Evolutionary conservation across 1,140 invertebrate genomes (phyloP), one percentile per base, ranked within the genome.

Genomic region (Pentalonia nigronervosa): DNA sequence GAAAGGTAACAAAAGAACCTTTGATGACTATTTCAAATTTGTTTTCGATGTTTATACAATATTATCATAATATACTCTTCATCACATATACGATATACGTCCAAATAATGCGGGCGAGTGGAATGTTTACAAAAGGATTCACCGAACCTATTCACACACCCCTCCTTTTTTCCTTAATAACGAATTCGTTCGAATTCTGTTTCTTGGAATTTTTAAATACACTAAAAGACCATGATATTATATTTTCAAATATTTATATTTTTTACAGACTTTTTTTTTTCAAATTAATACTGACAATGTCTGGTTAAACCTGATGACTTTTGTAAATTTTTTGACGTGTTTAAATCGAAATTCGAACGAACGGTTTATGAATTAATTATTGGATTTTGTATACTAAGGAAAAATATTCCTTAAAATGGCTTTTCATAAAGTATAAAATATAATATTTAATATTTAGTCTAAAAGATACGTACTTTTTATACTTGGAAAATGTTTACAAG

Each of bases 1-100:
- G 34, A 83, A 83, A 36, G 34, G 34, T 36, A 83, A 36, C n/a
- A 83, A 83, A 83, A 83, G 34, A 36, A 83, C 76, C 76, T 83
- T 83, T 83, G 76, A 83, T 83, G 76, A 36, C 76, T 83, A 76
- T 76, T 83, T 36, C 76, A 83, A 36, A 83, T 83, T 83, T 83
- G 76, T 83, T 83, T 83, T 83, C 34, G 34, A 83, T 83, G 34
- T 83, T 83, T 83, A 34, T 76, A 76, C n/a, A 76, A 76, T 34
- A 76, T 76, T 76, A 76, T 76, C 60, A 76, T 76, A 76, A 36
- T 36, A 83, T 83, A 36, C 34, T 83, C 8, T 83, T 36, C 34
- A 83, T 83, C 34, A 34, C 7, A 21, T 83, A 2, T 36, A 83
- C 34, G 60, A 67, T 67, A n/a, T 67, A 76, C n/a, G n/a, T 76